These are phyloP conservation scores for Sebastes oblongus DNA, from an alignment of 2,797 vertebrate species.

Conservation along the genomic window DNA sequence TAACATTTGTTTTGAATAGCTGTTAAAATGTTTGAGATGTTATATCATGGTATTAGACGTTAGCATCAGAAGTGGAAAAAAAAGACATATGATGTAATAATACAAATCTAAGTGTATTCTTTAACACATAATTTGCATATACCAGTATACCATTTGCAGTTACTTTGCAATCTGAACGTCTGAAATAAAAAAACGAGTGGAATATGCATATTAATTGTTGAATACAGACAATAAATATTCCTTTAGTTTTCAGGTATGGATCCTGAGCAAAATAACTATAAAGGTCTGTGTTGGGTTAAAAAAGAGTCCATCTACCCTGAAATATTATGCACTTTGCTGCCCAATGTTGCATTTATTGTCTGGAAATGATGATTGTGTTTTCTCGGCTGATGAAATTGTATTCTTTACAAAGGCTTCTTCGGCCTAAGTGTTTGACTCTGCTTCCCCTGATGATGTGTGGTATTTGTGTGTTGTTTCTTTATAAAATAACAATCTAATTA, in stretches of 20 bases:
- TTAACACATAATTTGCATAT: conserved; percentile 1
- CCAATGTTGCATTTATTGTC: conserved; percentile 22
- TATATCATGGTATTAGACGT: conserved; percentile 27
- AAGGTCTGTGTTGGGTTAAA: background rate
- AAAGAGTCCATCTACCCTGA: background rate
- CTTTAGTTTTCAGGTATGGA: background rate
- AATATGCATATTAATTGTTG: conserved; percentile 24
- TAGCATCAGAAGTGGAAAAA: background rate
- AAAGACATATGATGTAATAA: conserved; percentile 6
- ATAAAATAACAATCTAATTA: conserved; percentile 70
- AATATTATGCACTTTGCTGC: conserved; percentile 32
- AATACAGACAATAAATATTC: background rate
- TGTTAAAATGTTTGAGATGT: conserved; percentile 47
- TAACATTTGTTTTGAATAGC: conserved; percentile 39
- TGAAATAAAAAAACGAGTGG: conserved; percentile 7
- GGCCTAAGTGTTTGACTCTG: conserved; percentile 53
- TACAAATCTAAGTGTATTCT: background rate
- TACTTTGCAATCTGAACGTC: conserved; percentile 23
- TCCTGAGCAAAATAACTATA: background rate
- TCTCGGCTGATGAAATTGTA: conserved; percentile 44
- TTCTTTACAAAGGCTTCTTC: conserved; percentile 45
- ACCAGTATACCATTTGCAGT: background rate
- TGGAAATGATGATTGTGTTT: conserved; percentile 28
- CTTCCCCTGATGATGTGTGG: conserved; percentile 65
- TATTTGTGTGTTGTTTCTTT: conserved; percentile 66